These are phyloP conservation scores for Caenorhabditis latens DNA, from an alignment of 1,140 invertebrate genomes.

Conservation along the genomic window DNA sequence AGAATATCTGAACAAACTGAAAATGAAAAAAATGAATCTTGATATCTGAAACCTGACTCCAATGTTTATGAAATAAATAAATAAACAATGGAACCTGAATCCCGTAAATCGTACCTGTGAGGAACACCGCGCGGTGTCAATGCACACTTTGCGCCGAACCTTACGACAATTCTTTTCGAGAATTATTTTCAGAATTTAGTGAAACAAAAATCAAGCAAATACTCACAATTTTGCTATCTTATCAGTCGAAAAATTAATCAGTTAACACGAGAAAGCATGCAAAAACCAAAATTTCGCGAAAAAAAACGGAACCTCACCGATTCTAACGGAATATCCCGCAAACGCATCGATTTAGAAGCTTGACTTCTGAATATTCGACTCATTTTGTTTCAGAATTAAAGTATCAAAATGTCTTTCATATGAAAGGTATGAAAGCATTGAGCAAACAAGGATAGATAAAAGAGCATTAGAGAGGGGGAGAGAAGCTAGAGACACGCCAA, in stretches of 20 bases:
- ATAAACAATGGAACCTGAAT: not conserved
- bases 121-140: not conserved
- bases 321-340: constrained; percentile 2
- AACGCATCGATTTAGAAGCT: not conserved
- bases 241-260: too few relatives aligned
- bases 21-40: not conserved
- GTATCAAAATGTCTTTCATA: not conserved
- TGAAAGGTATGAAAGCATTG: not conserved
- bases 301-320: not conserved
- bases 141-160: not conserved
- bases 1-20: not conserved
- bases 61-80: not conserved
- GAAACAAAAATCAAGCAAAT: too few relatives aligned
- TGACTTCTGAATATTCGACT: constrained; percentile 37
- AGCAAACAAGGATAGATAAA: constrained; percentile 12
- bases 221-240: too few relatives aligned
- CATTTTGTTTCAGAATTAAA: constrained; percentile 1
- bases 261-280: not conserved
- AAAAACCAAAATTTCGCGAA: not conserved
- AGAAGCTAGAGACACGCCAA: not conserved
- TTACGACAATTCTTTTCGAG: not conserved
- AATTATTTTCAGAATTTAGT: too few relatives aligned
- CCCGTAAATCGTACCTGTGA: constrained; percentile 9
- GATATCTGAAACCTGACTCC: not conserved
- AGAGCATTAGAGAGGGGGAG: not conserved